Conservation (phyloP, 2,888 invertebrate species). For the Tiliacea citrago region DNA sequence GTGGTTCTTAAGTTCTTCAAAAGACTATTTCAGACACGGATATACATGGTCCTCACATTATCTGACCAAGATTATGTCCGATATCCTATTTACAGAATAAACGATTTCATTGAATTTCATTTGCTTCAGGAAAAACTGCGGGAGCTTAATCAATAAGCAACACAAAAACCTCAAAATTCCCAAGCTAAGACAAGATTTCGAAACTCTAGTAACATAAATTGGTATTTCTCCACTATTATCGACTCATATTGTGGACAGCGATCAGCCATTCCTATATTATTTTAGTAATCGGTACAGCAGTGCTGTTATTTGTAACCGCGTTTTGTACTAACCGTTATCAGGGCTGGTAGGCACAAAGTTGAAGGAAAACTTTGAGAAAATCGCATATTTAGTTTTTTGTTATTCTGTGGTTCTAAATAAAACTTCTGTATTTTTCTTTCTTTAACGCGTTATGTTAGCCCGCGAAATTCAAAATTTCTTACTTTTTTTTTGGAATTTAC, state of each 20-base stretch:
- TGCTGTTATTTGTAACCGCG: constrained; percentile 55
- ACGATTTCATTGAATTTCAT: no score
- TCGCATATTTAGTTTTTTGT: no score
- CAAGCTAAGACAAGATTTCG: constrained; percentile 7
- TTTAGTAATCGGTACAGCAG: constrained; percentile 44
- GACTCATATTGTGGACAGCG: constrained; percentile 36
- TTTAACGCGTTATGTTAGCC: no score
- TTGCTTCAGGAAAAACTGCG: no score
- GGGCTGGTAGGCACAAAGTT: constrained; percentile 21
- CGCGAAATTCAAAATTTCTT: no score
- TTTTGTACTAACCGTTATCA: constrained; percentile 37
- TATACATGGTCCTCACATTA: no score
- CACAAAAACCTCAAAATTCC: background rate
- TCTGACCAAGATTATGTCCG: no score
- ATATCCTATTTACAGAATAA: no score
- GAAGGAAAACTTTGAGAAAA: background rate
- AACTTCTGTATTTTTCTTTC: background rate
- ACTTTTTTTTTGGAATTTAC: no score
- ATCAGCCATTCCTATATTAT: constrained; percentile 39
- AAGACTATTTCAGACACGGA: no score
- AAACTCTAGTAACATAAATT: constrained; percentile 19
- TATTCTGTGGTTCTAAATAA: background rate
- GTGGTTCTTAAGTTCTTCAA: no score
- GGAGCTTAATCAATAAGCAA: background rate
- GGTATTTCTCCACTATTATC: constrained; percentile 26